Conservation (phyloP, 2,888 invertebrate genomes). For the Drosophila melanocephala region DNA sequence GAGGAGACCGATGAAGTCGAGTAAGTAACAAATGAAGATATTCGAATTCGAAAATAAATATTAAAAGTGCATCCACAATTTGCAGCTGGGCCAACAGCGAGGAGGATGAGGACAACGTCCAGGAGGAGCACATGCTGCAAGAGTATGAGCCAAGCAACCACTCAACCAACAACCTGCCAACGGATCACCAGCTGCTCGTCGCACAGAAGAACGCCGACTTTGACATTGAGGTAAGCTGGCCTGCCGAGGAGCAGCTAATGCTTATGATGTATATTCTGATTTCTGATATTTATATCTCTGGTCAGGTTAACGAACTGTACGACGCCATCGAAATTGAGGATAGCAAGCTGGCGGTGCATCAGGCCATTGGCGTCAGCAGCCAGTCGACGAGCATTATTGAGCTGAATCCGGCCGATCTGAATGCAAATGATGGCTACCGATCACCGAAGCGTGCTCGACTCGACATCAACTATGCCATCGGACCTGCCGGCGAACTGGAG, state of each 20-base stretch:
- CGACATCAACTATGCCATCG: constrained; percentile 85
- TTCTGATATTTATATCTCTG: background rate
- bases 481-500: constrained; percentile 85
- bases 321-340: constrained; percentile 91
- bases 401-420: constrained; percentile 86
- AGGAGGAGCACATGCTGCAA: constrained; percentile 51
- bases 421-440: constrained; percentile 86
- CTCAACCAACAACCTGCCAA: constrained; percentile 49
- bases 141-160: constrained; percentile 43
- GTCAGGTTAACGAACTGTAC: constrained; percentile 89
- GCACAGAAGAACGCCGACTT: constrained; percentile 86
- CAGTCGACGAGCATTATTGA: constrained; percentile 86
- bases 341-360: constrained; percentile 83
- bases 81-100: constrained; percentile 53
- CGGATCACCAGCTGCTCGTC: constrained; percentile 55
- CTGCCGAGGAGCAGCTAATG: background rate
- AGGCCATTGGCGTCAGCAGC: constrained; percentile 76
- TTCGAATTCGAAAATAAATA: background rate
- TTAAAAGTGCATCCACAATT: background rate
- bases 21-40: constrained; percentile 61
- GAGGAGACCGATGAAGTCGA: constrained; percentile 85
- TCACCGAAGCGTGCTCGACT: constrained; percentile 83
- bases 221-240: constrained; percentile 87
- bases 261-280: background rate
- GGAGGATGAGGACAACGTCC: constrained; percentile 60